Percentiles rank a stretch among this genome's conserved stretches.
These are phyloP conservation scores for Zophobas morio DNA, from an alignment of 1,140 invertebrate species.

Conservation along the genomic window DNA sequence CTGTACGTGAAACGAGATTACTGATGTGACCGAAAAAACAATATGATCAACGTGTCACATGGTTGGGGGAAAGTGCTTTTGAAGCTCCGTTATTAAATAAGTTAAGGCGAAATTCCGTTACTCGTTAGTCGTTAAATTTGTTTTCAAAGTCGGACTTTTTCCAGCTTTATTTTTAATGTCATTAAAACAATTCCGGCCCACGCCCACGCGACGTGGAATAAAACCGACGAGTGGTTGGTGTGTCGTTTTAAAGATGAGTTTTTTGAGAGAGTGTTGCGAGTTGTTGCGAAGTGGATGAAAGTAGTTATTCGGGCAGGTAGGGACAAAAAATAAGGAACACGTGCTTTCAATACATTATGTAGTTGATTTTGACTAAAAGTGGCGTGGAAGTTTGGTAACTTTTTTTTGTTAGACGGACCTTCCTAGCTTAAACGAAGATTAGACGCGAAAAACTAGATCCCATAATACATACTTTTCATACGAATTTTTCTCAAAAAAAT, in stretches of 20 bases:
- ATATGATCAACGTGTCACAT: background rate
- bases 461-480: no score
- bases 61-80: conserved; percentile 6
- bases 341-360: no score
- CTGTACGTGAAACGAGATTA: background rate
- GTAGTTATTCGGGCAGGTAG: no score
- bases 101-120: background rate
- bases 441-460: no score
- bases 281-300: no score
- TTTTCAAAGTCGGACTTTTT: background rate
- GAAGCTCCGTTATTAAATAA: conserved; percentile 5
- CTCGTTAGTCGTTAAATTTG: conserved; percentile 16
- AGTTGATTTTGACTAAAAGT: no score
- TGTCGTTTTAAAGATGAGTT: background rate
- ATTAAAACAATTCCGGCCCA: conserved; percentile 9
- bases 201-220: background rate
- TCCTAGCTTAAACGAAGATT: no score
- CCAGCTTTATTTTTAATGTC: conserved; percentile 21
- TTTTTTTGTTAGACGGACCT: no score
- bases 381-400: no score
- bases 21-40: background rate
- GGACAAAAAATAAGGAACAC: no score
- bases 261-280: no score
- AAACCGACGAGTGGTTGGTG: background rate
- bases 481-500: no score